Base-by-base conservation (phyloP, 2,888 invertebrate species). In the Sisyra nigra region DNA sequence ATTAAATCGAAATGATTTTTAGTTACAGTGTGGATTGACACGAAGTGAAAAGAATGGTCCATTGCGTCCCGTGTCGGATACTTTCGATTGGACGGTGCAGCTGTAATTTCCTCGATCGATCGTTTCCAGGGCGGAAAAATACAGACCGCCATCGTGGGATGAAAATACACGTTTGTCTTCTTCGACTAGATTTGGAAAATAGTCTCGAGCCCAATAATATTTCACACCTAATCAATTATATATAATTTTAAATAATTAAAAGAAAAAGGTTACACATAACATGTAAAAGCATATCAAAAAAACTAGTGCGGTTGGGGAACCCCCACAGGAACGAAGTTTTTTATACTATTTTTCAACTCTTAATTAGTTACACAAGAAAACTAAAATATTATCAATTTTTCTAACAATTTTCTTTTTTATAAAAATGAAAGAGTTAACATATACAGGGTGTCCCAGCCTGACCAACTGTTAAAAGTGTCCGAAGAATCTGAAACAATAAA, bases 131-230 rank as follows among this genome's bases (percentile, higher is more conserved):
- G 89, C 85, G 14, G 94, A 91, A 58, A 96, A 94, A 57, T 96
- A 96, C 11, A 96, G 70, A 10, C 92, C 85, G 35, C 94, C 94
- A 66, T 94, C 93, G 54, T 80, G 71, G 0, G 94, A 94, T 0
- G 93, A 91, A 68, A 96, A 94, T 0, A 92, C 86, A 50, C 94
- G 70, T 54, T 80, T 76, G 59, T 92, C 89, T 61, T 93, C 89
- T 58, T 93, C 88, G 1, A 96, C 91, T 52, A 93, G 85, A 60
- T 91, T 91, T 0, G 86, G 85, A 52, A 92, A 89, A 54, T 74
- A 81, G 55, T 85, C 83, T 48, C 93, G 76, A 8, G 86, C 82
- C 94, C 94, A 96, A 51, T 88, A 80, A 60, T 86, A 93, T 50
- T 81, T 83, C 0, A 93, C 86, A 44, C 76, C 24, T 24, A 24